A percentile compares a stretch with the other conserved stretches of the same genome.
phyloP scores from a whole-genome alignment of 2,113 vertebrate genomes.

The Dasyprocta punctata region DNA sequence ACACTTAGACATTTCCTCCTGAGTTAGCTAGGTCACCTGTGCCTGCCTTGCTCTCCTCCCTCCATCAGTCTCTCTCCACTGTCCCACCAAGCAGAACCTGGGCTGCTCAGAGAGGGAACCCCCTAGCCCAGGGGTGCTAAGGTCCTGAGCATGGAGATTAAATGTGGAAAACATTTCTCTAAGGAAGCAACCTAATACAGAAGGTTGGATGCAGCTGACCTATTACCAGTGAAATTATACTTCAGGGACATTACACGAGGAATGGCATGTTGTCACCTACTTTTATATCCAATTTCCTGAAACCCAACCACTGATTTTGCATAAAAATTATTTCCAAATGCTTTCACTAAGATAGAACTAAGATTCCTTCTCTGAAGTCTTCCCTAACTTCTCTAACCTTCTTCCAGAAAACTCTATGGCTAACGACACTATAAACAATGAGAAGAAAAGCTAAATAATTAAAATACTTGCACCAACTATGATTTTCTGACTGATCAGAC shows the following conservation, averaged over 20 bases:
- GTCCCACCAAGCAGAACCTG: not conserved
- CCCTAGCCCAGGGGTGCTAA: not conserved
- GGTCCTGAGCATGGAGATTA: not conserved
- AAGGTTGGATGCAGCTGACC: not conserved
- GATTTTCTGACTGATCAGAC: not conserved
- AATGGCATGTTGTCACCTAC: not conserved
- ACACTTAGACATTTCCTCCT: not conserved
- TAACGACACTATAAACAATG: not conserved
- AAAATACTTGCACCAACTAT: not conserved
- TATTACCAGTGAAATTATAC: not conserved
- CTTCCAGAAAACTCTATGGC: not conserved
- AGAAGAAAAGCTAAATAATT: conserved; percentile 26
- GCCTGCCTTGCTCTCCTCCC: not conserved
- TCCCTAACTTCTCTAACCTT: not conserved
- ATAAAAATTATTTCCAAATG: conserved; percentile 33
- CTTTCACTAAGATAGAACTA: not conserved
- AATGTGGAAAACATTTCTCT: not conserved
- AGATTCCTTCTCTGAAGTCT: conserved; percentile 38
- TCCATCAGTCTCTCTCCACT: not conserved
- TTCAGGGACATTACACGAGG: not conserved
- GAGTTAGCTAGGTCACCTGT: not conserved
- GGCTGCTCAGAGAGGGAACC: not conserved
- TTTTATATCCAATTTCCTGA: not conserved
- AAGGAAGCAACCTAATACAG: not conserved
- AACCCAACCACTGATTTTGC: not conserved